phyloP scores from a whole-genome alignment of 2,888 invertebrate genomes.

The Coenonympha arcania region DNA sequence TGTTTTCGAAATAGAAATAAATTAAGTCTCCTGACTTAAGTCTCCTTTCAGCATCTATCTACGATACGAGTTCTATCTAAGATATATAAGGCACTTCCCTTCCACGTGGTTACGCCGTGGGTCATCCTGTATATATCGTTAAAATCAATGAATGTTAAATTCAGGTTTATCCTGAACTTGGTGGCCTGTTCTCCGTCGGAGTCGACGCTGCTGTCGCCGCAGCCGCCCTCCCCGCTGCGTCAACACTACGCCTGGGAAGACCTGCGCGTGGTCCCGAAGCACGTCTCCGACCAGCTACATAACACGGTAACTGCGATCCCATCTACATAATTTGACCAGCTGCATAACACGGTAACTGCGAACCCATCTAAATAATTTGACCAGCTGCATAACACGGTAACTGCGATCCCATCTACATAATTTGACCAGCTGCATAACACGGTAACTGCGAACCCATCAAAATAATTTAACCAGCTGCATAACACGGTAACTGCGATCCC shows the following conservation, averaged over 20 bases:
- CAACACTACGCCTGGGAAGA: slow-evolving; percentile 76
- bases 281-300: slow-evolving; percentile 77
- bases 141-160: too few species aligned
- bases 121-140: too few species aligned
- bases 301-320: slow-evolving; percentile 74
- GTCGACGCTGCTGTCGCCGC: slow-evolving; percentile 46
- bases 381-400: slow-evolving; percentile 81
- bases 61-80: too few species aligned
- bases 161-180: slow-evolving; percentile 58
- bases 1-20: too few species aligned
- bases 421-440: slow-evolving; percentile 81
- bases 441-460: too few species aligned
- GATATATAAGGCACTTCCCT: too few species aligned
- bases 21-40: too few species aligned
- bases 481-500: slow-evolving; percentile 82
- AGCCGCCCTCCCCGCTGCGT: slow-evolving; percentile 48
- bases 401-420: too few species aligned
- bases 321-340: too few species aligned
- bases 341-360: slow-evolving; percentile 82
- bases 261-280: slow-evolving; percentile 74
- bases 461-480: slow-evolving; percentile 79
- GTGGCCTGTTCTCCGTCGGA: slow-evolving; percentile 51
- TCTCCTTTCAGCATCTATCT: too few species aligned
- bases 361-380: too few species aligned
- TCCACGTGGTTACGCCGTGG: too few species aligned